Percentiles rank a stretch among this genome's conserved stretches.
phyloP scores from a whole-genome alignment of 2,888 invertebrate genomes.

The Clunio marinus region DNA sequence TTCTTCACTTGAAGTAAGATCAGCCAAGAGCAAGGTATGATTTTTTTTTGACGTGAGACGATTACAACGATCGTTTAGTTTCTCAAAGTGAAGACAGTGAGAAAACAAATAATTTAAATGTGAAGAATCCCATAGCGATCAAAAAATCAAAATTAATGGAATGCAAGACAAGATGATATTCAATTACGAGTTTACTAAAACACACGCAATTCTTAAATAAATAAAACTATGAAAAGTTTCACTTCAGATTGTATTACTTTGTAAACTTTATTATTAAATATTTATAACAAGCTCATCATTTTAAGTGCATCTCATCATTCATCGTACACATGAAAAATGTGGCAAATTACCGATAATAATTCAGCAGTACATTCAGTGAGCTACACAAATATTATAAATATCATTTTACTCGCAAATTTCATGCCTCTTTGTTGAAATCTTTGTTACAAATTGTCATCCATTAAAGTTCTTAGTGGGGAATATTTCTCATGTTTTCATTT shows the following conservation, averaged over 20 bases:
- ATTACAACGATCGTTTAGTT: neutral
- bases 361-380: conserved; percentile 5
- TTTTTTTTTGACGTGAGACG: conserved; percentile 7
- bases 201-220: no score
- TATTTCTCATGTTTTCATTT: conserved; percentile 12
- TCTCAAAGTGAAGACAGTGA: neutral
- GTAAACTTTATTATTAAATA: neutral
- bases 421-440: conserved; percentile 20
- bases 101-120: conserved; percentile 35
- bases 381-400: no score
- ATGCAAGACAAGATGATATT: neutral
- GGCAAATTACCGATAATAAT: conserved; percentile 27
- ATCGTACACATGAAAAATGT: conserved; percentile 15
- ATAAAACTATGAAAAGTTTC: no score
- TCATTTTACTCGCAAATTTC: conserved; percentile 22
- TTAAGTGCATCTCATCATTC: neutral
- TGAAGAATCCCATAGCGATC: conserved; percentile 32
- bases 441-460: conserved; percentile 37
- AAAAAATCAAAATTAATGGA: conserved; percentile 34
- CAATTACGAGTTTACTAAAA: conserved; percentile 17
- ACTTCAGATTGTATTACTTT: no score
- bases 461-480: conserved; percentile 18
- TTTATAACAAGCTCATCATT: neutral
- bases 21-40: neutral
- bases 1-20: neutral